Conservation (phyloP, 2,888 invertebrate species). For the Carterocephalus palaemon region DNA sequence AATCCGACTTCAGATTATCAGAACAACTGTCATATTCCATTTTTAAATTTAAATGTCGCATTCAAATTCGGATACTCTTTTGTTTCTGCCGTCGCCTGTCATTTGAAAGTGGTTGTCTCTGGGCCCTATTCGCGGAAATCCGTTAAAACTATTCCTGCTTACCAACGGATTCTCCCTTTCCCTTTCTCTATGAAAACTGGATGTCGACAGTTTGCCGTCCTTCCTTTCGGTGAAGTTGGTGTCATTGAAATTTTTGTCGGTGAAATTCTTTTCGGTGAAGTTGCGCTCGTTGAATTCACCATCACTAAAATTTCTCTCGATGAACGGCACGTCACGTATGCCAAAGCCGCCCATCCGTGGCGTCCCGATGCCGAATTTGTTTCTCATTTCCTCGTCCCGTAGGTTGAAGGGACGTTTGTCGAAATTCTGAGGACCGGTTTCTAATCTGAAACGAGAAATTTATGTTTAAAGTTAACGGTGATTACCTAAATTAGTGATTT, state of each 20-base stretch:
- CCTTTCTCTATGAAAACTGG: conserved; percentile 68
- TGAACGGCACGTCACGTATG: conserved; percentile 68
- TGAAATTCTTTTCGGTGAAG: conserved; percentile 57
- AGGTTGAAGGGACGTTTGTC: conserved; percentile 67
- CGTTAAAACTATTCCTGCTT: conserved; percentile 74
- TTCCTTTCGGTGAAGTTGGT: conserved; percentile 56
- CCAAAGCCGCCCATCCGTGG: conserved; percentile 74
- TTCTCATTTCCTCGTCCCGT: conserved; percentile 66
- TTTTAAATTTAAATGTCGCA: conserved; percentile 70
- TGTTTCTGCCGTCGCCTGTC: conserved; percentile 70
- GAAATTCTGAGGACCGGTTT: conserved; percentile 57
- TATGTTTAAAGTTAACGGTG: too few species aligned
- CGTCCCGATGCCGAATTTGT: conserved; percentile 68
- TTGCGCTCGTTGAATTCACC: conserved; percentile 66
- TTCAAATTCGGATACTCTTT: conserved; percentile 81
- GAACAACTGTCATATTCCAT: not conserved
- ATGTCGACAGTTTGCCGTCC: conserved; percentile 70
- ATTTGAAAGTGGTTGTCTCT: conserved; percentile 68
- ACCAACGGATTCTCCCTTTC: conserved; percentile 69
- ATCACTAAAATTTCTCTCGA: conserved; percentile 64
- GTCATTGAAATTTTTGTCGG: conserved; percentile 50
- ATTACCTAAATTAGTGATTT: too few species aligned
- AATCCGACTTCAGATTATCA: not conserved
- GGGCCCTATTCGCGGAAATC: conserved; percentile 65
- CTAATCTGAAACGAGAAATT: conserved; percentile 47